Evolutionary conservation across 2,113 vertebrate genomes (phyloP), one percentile per base, ranked within the genome.

Genomic region (Apus apus): DNA sequence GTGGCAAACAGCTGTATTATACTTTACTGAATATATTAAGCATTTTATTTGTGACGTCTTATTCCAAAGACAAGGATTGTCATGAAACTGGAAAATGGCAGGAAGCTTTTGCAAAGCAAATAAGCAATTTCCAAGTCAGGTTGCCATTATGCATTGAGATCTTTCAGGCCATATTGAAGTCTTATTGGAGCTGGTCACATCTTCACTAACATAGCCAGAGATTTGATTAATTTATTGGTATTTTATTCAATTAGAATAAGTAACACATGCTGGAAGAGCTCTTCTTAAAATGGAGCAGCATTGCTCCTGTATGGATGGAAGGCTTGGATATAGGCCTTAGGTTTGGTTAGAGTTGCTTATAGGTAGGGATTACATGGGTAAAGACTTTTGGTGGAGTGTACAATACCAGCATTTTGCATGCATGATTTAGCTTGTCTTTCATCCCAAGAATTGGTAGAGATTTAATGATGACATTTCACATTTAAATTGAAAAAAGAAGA

Each of bases 31-130:
- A 81, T 95, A 80, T 20, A 89, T 96, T 86, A 93, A 85, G 61
- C 57, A 81, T 89, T 95, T 95, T 57, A 82, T 84, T 95, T 92
- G 67, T 91, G 57, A 89, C 53, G 70, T 57, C 67, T 93, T 68
- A 46, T 92, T 92, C 62, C 71, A 75, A 75, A 95, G 92, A 93
- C 87, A 67, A 61, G 92, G 74, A 81, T 82, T 95, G 88, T 93
- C 96, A 97, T 95, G 90, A 89, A 89, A 88, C 46, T 84, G 67
- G 51, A 57, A 94, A 83, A 84, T 86, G 85, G 86, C 71, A 85
- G 67, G 65, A 79, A 73, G 79, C 27, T 83, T 29, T 19, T 85
- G 30, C 68, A 84, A 64, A 36, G 77, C 58, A 79, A 92, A 78
- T 10, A 25, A 29, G 48, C 56, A 34, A 7, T 57, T 81, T 65